Evolutionary conservation across 1,140 invertebrate genomes (phyloP).

Genomic region (Drosophila nannoptera): DNA sequence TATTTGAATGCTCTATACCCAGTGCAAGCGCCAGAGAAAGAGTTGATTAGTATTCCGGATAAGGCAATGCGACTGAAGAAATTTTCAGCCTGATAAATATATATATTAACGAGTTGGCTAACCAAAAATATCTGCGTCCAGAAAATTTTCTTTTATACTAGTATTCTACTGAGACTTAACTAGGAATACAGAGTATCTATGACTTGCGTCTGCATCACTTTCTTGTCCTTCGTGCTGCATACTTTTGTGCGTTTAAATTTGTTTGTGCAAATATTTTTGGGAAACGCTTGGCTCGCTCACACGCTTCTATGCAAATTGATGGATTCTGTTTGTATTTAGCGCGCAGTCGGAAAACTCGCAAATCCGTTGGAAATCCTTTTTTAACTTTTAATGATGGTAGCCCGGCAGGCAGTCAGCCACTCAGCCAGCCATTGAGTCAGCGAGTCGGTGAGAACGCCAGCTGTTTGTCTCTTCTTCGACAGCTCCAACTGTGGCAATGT

Average conservation of each 20-base stretch:
- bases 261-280: constrained; percentile 13
- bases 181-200: background rate
- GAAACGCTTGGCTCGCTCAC: constrained; percentile 13
- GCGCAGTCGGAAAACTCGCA: constrained; percentile 59
- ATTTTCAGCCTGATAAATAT: background rate
- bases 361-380: constrained; percentile 76
- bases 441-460: background rate
- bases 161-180: background rate
- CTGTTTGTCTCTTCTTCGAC: constrained; percentile 9
- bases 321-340: constrained; percentile 35
- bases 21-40: background rate
- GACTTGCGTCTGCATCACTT: background rate
- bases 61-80: background rate
- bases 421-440: no score
- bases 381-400: constrained; percentile 74
- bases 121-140: no score
- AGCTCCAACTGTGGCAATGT: constrained; percentile 66
- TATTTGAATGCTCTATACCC: constrained; percentile 37
- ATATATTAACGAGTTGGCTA: background rate
- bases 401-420: constrained; percentile 1
- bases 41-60: background rate
- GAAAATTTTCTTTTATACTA: background rate
- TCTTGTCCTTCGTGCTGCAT: background rate
- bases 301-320: constrained; percentile 65
- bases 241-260: constrained; percentile 16